phyloP scores from a whole-genome alignment of 2,113 vertebrate genomes.

The Cynocephalus volans region DNA sequence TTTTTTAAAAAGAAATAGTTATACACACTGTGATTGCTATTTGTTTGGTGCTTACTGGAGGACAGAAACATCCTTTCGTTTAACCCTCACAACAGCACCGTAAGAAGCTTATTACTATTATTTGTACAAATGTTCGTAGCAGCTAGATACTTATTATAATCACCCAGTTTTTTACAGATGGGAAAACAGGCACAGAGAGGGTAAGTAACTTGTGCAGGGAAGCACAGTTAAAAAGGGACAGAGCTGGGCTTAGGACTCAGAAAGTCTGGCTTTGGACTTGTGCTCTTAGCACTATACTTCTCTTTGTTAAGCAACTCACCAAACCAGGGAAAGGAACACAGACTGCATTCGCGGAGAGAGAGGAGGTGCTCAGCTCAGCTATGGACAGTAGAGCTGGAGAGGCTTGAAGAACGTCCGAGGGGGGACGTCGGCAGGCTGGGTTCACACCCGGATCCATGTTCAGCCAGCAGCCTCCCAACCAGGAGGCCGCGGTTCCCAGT shows the following conservation, averaged over 20 bases:
- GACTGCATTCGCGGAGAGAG: not conserved
- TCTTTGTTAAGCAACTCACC: not conserved
- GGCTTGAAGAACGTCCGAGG: rapidly evolving
- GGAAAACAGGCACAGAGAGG: not conserved
- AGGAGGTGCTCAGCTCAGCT: not conserved
- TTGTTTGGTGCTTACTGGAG: not conserved
- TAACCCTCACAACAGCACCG: not conserved
- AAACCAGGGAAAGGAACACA: not conserved
- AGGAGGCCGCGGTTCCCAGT: rapidly evolving
- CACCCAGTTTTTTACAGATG: not conserved
- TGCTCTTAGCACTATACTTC: not conserved
- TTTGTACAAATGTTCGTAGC: too few species aligned
- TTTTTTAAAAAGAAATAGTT: not conserved
- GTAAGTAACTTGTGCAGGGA: not conserved
- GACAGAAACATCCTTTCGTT: not conserved
- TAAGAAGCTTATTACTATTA: not conserved
- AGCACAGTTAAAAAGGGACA: not conserved
- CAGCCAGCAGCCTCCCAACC: not conserved
- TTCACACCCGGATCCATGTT: not conserved
- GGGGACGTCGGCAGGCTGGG: not conserved
- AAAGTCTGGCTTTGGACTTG: not conserved
- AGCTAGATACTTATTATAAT: too few species aligned
- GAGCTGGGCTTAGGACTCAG: not conserved
- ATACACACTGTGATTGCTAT: not conserved
- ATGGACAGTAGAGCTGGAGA: too few species aligned